Base-by-base conservation (phyloP, 2,888 invertebrate genomes). In the Podotricha telesiphe region DNA sequence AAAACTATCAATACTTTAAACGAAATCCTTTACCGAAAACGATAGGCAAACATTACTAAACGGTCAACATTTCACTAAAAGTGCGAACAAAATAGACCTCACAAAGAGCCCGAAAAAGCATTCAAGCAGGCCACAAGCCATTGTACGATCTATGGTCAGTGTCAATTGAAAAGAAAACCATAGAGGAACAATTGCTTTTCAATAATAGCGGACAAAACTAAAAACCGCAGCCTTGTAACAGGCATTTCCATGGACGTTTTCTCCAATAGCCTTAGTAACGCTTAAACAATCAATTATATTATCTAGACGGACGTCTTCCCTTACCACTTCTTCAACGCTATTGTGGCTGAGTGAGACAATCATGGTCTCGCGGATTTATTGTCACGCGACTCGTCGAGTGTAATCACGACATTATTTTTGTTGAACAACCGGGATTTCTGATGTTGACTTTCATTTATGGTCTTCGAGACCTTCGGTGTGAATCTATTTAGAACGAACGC, bases 251-350 rank as follows among this genome's bases (percentile, higher is more conserved):
- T 78, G 77, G 77, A 78, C 78, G 77, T 80, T 80, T 79, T 81
- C 78, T 77, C 77, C 77, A 73, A 79, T 77, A 76, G 78, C 73
- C 76, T 70, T 69, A 70, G 76, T 73, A 79, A 76, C 78, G 74
- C 78, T 80, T 78, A 82, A 87, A 88, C 87, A 88, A 89, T 89
- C 87, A 88, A 86, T 84, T 83, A 86, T 81, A 86, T 83, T 83
- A 86, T 82, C 80, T 79, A 78, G 82, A 80, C 79, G 76, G 75
- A 78, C 77, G 75, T 80, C 83, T 89, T 91, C 92, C 85, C 92
- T 91, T 90, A 92, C 92, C n/a, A n/a, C n/a, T n/a, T 92, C 92
- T 92, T 92, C 84, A 91, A 82, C 85, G 80, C 83, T 79, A 88
- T 91, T 91, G 89, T 91, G 79, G 73, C 69, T 76, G 79, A 86